phyloP scores from a whole-genome alignment of 2,797 vertebrate genomes.

The Sparidentex hasta region DNA sequence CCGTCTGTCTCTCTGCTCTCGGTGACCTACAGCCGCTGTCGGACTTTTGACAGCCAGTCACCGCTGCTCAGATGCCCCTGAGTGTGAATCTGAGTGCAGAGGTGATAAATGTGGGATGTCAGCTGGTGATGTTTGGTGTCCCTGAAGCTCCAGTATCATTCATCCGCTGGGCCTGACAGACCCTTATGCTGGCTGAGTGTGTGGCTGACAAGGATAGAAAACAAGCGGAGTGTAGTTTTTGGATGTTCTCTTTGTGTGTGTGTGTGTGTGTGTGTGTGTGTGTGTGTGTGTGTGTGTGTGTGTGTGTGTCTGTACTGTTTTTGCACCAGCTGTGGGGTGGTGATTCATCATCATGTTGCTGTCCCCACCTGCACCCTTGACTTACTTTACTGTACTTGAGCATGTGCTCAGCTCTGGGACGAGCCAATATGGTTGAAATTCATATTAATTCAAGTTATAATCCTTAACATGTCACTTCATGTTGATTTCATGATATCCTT shows the following conservation, averaged over 20 bases:
- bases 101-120: conserved; percentile 74
- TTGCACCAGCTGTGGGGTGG: not conserved
- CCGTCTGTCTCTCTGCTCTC: conserved; percentile 18
- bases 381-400: conserved; percentile 27
- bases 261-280: no score
- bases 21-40: conserved; percentile 40
- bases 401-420: not conserved
- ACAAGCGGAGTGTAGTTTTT: conserved; percentile 40
- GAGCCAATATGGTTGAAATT: not conserved
- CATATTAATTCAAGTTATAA: not conserved
- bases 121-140: conserved; percentile 60
- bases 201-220: conserved; percentile 30
- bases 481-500: not conserved
- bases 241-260: conserved; percentile 26
- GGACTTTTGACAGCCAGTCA: conserved; percentile 39
- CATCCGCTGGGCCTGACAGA: conserved; percentile 30
- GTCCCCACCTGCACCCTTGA: conserved; percentile 56
- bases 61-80: conserved; percentile 41
- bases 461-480: not conserved
- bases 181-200: conserved; percentile 12
- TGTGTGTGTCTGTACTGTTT: conserved; percentile 1
- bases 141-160: conserved; percentile 59
- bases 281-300: no score
- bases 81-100: conserved; percentile 61
- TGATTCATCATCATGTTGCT: conserved; percentile 46